Conservation (phyloP, 2,888 invertebrate genomes). For the Acholoe squamosa region DNA sequence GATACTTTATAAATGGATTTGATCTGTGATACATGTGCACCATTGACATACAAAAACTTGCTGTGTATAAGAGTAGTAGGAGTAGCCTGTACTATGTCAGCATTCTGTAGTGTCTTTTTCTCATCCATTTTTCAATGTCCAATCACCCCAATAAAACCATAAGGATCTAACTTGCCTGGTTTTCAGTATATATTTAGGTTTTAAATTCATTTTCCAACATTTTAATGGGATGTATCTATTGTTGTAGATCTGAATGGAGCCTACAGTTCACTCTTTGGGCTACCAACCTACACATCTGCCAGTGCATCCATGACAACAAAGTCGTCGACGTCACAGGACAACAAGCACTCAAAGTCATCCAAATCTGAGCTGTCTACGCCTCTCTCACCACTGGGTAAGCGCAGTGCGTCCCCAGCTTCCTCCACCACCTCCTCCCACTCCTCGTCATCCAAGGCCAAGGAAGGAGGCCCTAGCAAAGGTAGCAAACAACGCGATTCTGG, state of each 20-base stretch:
- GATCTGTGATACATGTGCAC: no score
- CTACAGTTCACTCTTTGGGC: conserved; percentile 61
- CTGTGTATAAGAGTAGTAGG: no score
- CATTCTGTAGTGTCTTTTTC: no score
- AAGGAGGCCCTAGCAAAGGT: background rate
- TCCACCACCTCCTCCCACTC: conserved; percentile 60
- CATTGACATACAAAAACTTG: no score
- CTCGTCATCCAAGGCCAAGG: conserved; percentile 19
- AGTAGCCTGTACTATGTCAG: no score
- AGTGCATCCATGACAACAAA: conserved; percentile 67
- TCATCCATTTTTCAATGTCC: no score
- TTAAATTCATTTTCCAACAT: no score
- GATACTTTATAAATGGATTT: no score
- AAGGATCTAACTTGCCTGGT: no score
- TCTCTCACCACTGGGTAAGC: background rate
- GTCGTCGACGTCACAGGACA: conserved; percentile 66
- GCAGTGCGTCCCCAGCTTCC: conserved; percentile 32
- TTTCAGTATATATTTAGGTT: no score
- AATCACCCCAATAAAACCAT: no score
- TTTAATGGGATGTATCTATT: background rate
- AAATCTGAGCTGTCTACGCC: background rate
- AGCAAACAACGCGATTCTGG: background rate
- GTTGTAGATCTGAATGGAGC: conserved; percentile 66
- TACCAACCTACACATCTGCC: conserved; percentile 47
- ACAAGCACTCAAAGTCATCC: conserved; percentile 7